A percentile compares a stretch with the other conserved stretches of the same genome.
phyloP scores from a whole-genome alignment of 2,113 vertebrate species.

The Girardinichthys multiradiatus region DNA sequence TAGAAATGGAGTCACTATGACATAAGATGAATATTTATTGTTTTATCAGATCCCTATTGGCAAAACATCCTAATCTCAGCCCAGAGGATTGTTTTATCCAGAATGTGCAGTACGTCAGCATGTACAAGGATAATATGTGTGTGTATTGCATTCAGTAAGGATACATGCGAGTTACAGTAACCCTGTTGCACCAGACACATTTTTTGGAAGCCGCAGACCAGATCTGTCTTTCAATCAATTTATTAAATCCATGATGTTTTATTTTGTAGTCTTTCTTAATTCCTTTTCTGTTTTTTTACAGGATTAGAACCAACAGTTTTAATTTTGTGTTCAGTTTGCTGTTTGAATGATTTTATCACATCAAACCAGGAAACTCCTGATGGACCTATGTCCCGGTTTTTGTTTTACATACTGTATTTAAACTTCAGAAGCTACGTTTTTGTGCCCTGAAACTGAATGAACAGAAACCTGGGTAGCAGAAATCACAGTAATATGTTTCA shows the following conservation, averaged over 20 bases:
- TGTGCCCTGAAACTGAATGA: conserved; percentile 42
- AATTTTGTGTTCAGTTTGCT: neutral
- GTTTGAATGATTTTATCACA: neutral
- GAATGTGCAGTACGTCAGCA: neutral
- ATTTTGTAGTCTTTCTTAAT: neutral
- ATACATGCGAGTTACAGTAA: neutral
- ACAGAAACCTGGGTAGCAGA: conserved; percentile 72
- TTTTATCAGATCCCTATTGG: neutral
- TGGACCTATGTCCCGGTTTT: conserved; percentile 4
- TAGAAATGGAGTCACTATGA: neutral
- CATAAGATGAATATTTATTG: neutral
- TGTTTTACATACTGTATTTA: conserved; percentile 29
- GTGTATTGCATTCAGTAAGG: neutral
- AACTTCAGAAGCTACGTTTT: conserved; percentile 20
- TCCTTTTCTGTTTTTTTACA: neutral
- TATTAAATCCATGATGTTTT: neutral
- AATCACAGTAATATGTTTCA: conserved; percentile 68
- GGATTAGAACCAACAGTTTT: neutral
- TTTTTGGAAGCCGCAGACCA: neutral
- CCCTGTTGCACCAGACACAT: neutral
- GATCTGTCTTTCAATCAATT: neutral
- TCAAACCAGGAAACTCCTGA: neutral
- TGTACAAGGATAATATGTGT: neutral
- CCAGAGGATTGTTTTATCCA: neutral
- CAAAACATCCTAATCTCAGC: neutral